Conservation (phyloP, 2,888 invertebrate species). For the Caradrina kadenii region DNA sequence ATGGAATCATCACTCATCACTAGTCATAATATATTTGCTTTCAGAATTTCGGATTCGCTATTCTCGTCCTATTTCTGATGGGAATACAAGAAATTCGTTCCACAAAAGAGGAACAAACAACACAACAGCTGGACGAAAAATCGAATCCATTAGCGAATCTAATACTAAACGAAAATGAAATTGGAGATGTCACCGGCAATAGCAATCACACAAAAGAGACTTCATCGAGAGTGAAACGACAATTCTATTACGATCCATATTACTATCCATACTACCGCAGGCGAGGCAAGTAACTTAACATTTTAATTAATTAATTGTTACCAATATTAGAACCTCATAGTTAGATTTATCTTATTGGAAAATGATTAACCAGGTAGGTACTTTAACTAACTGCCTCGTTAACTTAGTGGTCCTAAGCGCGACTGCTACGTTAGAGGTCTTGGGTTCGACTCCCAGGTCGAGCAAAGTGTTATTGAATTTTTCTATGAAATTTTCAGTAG, state of each 20-base stretch:
- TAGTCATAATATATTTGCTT: slow-evolving; percentile 50
- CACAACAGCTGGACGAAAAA: slow-evolving; percentile 55
- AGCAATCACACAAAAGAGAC: slow-evolving; percentile 53
- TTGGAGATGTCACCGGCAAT: slow-evolving; percentile 59
- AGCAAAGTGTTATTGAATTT: too few relatives aligned
- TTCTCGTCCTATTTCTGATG: slow-evolving; percentile 58
- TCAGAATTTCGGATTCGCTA: slow-evolving; percentile 62
- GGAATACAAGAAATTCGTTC: slow-evolving; percentile 54
- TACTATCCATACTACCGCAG: slow-evolving; percentile 48
- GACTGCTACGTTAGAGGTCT: too few relatives aligned
- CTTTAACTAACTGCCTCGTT: too few relatives aligned
- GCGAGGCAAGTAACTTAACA: slow-evolving; percentile 45
- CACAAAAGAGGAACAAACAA: slow-evolving; percentile 53
- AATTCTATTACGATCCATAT: slow-evolving; percentile 63
- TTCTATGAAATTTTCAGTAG: too few relatives aligned
- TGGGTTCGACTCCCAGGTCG: too few relatives aligned
- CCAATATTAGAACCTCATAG: background rate
- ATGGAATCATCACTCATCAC: slow-evolving; percentile 49
- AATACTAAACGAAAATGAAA: slow-evolving; percentile 67
- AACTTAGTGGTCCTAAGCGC: too few relatives aligned
- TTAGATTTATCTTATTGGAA: too few relatives aligned
- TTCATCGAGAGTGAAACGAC: slow-evolving; percentile 72
- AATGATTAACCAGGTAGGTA: too few relatives aligned
- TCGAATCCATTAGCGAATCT: slow-evolving; percentile 69
- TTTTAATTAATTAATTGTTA: background rate